Percentiles rank a stretch among this genome's conserved stretches.
Conservation (phyloP, 2,113 vertebrate species). For the Thalassarche chlororhynchos region DNA sequence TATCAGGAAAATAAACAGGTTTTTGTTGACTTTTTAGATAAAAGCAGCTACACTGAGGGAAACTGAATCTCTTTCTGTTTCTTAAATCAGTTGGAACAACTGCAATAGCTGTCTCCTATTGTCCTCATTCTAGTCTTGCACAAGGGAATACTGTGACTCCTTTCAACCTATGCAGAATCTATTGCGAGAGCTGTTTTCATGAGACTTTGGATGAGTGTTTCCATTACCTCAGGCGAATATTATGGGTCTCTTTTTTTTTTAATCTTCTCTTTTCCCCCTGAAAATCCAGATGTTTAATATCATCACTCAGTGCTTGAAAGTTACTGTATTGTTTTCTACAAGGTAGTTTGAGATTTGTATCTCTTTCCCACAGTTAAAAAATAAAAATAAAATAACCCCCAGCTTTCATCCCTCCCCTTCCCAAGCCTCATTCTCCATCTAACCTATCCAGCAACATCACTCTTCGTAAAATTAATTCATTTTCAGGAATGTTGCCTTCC, state of each 20-base stretch:
- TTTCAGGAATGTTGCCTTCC: neutral
- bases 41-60: neutral
- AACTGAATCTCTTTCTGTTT: neutral
- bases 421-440: neutral
- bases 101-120: constrained; percentile 3
- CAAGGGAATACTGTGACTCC: neutral
- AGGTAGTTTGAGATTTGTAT: neutral
- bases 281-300: constrained; percentile 26
- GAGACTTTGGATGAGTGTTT: neutral
- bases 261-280: neutral
- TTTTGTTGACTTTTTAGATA: neutral
- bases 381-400: neutral
- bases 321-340: neutral
- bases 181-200: neutral
- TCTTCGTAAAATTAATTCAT: neutral
- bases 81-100: neutral
- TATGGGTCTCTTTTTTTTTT: neutral
- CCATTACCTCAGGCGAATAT: constrained; percentile 45
- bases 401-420: neutral
- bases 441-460: neutral
- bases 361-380: neutral
- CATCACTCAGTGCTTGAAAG: neutral
- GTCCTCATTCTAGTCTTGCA: neutral
- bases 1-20: neutral
- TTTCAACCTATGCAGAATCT: neutral